A percentile compares a stretch with the other conserved stretches of the same genome.
These are phyloP conservation scores for Altica lythri DNA, from an alignment of 2,888 invertebrate species.

Conservation along the genomic window DNA sequence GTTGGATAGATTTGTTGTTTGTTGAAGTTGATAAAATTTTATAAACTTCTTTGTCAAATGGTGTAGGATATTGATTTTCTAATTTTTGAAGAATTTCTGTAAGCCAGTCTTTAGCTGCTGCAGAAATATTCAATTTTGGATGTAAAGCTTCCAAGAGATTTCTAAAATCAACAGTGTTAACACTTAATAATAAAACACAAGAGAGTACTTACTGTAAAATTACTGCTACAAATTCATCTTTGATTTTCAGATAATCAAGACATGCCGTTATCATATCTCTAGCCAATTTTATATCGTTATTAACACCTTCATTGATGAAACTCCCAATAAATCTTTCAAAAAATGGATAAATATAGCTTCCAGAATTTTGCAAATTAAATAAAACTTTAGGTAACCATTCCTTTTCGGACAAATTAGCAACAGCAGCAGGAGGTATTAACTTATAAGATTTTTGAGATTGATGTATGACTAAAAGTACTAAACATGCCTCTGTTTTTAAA, in stretches of 20 bases:
- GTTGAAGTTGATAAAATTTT: constrained; percentile 56
- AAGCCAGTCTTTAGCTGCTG: constrained; percentile 45
- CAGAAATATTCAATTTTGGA: constrained; percentile 37
- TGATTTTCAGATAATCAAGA: constrained; percentile 65
- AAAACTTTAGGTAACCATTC: constrained; percentile 60
- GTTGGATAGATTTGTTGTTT: constrained; percentile 30
- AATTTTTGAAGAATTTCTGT: constrained; percentile 62
- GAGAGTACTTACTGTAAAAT: constrained; percentile 62
- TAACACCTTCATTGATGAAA: constrained; percentile 60
- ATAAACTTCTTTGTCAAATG: constrained; percentile 72
- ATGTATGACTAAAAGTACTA: constrained; percentile 72
- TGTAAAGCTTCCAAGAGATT: constrained; percentile 45
- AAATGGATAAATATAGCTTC: constrained; percentile 64
- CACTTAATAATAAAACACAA: constrained; percentile 9
- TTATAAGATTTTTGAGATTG: constrained; percentile 63
- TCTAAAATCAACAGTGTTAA: constrained; percentile 35
- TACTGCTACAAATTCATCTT: constrained; percentile 60
- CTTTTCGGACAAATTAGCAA: constrained; percentile 59
- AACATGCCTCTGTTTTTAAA: constrained; percentile 67
- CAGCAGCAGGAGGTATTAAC: constrained; percentile 60
- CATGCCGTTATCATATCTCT: constrained; percentile 64
- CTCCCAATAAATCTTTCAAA: constrained; percentile 63
- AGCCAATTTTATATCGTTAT: constrained; percentile 58
- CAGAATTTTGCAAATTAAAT: constrained; percentile 61
- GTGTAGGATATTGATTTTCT: constrained; percentile 72